phyloP scores from a whole-genome alignment of 2,888 invertebrate species.

The Eupithecia subfuscata region DNA sequence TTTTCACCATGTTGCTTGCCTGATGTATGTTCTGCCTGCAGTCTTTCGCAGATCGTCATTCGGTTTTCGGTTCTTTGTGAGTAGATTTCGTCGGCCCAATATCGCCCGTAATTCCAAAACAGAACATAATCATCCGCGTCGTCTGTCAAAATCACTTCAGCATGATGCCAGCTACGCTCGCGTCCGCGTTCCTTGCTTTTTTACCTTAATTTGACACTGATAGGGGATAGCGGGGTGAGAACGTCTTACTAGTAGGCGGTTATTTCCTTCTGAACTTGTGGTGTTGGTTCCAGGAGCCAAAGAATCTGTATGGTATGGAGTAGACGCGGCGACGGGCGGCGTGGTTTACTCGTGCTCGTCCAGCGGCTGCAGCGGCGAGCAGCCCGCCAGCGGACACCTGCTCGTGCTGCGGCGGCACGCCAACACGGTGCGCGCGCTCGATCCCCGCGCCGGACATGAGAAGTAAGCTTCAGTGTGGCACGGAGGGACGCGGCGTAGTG shows the following conservation, averaged over 20 bases:
- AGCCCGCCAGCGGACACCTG: constrained; percentile 81
- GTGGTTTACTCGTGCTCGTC: constrained; percentile 91
- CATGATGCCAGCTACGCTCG: not conserved
- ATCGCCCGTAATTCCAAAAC: not conserved
- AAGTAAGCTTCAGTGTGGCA: constrained; percentile 83
- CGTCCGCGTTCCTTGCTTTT: not conserved
- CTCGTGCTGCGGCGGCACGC: constrained; percentile 92
- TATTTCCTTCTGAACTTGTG: not conserved
- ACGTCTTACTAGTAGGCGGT: not conserved
- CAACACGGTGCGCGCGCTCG: constrained; percentile 95
- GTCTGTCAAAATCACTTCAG: not conserved
- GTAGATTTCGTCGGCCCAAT: not conserved
- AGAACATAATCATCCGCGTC: not conserved
- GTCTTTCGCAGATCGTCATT: not conserved
- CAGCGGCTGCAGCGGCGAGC: constrained; percentile 89
- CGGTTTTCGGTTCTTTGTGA: not conserved
- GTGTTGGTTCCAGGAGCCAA: constrained; percentile 87
- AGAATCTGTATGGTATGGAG: constrained; percentile 93
- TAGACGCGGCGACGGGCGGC: constrained; percentile 89
- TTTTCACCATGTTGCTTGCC: not conserved
- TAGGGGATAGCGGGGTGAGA: not conserved
- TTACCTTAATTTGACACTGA: not conserved
- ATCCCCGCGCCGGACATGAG: constrained; percentile 93
- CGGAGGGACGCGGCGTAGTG: constrained; percentile 84
- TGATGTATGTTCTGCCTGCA: not conserved